Evolutionary conservation across 2,888 invertebrate species (phyloP).

Genomic region (Dynastes grantii): DNA sequence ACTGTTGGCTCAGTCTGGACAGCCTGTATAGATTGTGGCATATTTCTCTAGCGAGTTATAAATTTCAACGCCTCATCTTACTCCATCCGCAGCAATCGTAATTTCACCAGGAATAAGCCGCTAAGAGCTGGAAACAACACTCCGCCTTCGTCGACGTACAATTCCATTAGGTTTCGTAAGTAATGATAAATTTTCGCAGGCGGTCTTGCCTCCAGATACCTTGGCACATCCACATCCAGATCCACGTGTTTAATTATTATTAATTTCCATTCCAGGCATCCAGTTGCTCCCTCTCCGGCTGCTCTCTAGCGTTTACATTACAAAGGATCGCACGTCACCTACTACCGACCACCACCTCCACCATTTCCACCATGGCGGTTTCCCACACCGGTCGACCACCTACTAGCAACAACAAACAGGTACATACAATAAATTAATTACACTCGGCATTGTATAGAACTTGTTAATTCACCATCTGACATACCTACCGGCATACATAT

Average conservation of each 20-base stretch:
- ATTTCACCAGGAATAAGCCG: neutral
- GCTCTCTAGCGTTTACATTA: neutral
- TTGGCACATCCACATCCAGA: constrained; percentile 8
- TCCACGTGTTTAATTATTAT: constrained; percentile 33
- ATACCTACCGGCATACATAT: constrained; percentile 8
- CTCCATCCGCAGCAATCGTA: neutral
- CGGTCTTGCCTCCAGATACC: constrained; percentile 6
- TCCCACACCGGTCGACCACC: neutral
- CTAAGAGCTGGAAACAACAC: neutral
- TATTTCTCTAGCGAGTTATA: neutral
- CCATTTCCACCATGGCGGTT: neutral
- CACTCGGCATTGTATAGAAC: constrained; percentile 47
- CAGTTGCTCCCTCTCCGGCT: neutral
- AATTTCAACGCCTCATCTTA: neutral
- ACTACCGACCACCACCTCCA: neutral
- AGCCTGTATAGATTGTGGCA: too few relatives aligned
- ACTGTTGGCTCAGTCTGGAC: too few relatives aligned
- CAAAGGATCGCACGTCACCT: constrained; percentile 12
- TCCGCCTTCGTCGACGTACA: neutral
- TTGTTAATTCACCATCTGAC: constrained; percentile 49
- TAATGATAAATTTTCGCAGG: constrained; percentile 11
- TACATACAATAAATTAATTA: constrained; percentile 54
- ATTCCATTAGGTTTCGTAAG: constrained; percentile 10
- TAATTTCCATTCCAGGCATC: constrained; percentile 26
- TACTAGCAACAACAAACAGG: constrained; percentile 48